phyloP scores from a whole-genome alignment of 2,888 invertebrate species.

The Oegoconia quadripuncta region DNA sequence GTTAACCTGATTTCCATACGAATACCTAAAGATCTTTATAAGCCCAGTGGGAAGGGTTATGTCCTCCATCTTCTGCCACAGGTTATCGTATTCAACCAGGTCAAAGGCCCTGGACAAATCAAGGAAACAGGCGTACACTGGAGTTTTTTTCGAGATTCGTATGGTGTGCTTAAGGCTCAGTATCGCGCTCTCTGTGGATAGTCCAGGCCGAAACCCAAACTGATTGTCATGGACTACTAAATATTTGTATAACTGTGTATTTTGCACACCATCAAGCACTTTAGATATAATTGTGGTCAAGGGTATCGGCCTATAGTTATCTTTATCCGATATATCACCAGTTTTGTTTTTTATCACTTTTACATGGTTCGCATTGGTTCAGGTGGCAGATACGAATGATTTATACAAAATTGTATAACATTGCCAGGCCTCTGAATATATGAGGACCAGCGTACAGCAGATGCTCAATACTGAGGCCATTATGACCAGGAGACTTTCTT shows the following conservation, averaged over 20 bases:
- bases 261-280: conserved; percentile 5
- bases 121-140: conserved; percentile 10
- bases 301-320: conserved; percentile 7
- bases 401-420: too few species aligned
- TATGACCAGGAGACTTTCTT: too few species aligned
- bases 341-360: conserved; percentile 4
- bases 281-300: conserved; percentile 3
- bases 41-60: neutral
- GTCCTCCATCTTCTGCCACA: conserved; percentile 10
- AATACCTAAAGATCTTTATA: neutral
- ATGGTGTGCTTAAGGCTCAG: conserved; percentile 12
- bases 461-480: too few species aligned
- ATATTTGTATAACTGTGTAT: neutral
- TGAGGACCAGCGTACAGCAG: too few species aligned
- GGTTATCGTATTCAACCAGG: conserved; percentile 9
- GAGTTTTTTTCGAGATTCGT: conserved; percentile 8
- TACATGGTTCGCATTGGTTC: neutral
- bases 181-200: conserved; percentile 4
- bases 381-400: neutral
- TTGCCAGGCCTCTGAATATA: too few species aligned
- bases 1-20: neutral
- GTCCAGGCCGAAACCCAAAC: conserved; percentile 4
- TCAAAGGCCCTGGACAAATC: conserved; percentile 12
- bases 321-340: conserved; percentile 2
- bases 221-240: neutral